Evolutionary conservation across 2,797 vertebrate genomes (phyloP), one percentile per base, ranked within the genome.

Genomic region (Adelosebastes latens): DNA sequence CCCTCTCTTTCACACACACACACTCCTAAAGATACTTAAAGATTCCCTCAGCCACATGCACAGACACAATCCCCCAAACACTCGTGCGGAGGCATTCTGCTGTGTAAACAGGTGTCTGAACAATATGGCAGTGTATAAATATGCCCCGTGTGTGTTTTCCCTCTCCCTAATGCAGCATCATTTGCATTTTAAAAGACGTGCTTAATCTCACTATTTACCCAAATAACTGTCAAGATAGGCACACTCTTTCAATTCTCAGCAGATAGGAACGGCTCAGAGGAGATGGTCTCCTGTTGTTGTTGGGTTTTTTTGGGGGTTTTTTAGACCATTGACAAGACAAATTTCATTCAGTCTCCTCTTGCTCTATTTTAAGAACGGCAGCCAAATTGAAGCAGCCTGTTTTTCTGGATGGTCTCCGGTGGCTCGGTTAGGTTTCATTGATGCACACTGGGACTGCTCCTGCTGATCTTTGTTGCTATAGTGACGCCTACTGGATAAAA

Each of bases 401-500:
- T 60, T 60, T 39, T 64, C 8, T 32, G 56, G 59, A 39, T n/a
- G 16, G n/a, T 31, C 29, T 82, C 56, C 32, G 14, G 22, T 61
- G 39, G 55, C 34, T 65, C 18, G 11, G 2, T 64, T 2, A 12
- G 39, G 39, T 59, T 84, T 72, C 79, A 76, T 65, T 81, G 31
- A 75, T 32, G 66, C 55, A 6, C 1, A 12, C 0, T 6, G 22
- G 36, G 6, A 18, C 42, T 6, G 2, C 29, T 64, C 22, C 32
- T 34, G 34, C 16, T 71, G 2, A 93, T 80, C 34, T 32, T 32
- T 89, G 73, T 39, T 83, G 83, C 64, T 81, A 4, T 76, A 73
- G 75, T 90, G 93, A 84, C 87, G 14, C 81, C 91, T 91, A 58
- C 72, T 94, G 93, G 91, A 70, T 6, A 4, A 29, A 71, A 27